Evolutionary conservation across 1,140 invertebrate genomes (phyloP).

Genomic region (Bathynomus jamesi): DNA sequence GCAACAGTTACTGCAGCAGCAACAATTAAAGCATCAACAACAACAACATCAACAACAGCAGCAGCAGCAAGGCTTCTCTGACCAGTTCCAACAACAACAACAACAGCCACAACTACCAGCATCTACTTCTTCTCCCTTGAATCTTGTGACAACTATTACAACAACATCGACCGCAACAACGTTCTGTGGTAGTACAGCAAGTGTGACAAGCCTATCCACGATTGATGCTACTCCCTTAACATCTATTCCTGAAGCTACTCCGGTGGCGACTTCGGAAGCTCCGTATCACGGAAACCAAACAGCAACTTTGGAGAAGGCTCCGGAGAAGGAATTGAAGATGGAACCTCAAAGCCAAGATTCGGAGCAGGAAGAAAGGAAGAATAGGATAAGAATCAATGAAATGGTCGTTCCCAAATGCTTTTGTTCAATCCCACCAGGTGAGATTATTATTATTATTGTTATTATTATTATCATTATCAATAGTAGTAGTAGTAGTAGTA

Average conservation of each 20-base stretch:
- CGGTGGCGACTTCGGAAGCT: not conserved
- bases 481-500: too few relatives aligned
- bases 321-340: slow-evolving; percentile 1
- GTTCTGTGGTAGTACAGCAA: not conserved
- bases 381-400: slow-evolving; percentile 30
- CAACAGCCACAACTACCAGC: not conserved
- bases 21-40: not conserved
- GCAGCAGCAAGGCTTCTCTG: not conserved
- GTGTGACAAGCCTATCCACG: not conserved
- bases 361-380: slow-evolving; percentile 19
- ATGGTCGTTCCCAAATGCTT: slow-evolving; percentile 37
- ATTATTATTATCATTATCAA: too few relatives aligned
- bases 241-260: not conserved
- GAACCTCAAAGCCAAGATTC: not conserved
- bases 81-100: not conserved
- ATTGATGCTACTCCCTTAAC: not conserved
- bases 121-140: not conserved
- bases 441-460: slow-evolving; percentile 18
- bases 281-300: not conserved
- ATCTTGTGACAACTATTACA: not conserved
- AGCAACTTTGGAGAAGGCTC: not conserved
- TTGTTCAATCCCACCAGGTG: slow-evolving; percentile 36
- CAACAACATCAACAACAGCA: not conserved
- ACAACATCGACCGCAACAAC: not conserved
- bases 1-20: not conserved